Evolutionary conservation across 2,113 vertebrate species (phyloP).

Genomic region (Rafetus swinhoei): DNA sequence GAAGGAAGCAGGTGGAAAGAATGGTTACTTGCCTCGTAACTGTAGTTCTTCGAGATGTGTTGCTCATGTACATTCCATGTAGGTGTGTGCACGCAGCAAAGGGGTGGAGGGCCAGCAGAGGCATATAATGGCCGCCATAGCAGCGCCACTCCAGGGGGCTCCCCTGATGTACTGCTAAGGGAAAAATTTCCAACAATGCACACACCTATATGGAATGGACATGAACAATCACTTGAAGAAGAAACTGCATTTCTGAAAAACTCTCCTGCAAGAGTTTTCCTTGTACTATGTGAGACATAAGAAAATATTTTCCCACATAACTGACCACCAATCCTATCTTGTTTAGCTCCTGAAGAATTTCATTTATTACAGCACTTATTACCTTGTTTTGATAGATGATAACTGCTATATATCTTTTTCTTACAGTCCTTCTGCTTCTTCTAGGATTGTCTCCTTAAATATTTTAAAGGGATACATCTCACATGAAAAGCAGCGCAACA

Average conservation of each 20-base stretch:
- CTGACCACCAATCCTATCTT: neutral
- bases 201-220: too few relatives aligned
- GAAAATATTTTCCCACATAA: neutral
- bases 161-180: too few relatives aligned
- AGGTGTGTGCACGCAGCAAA: too few relatives aligned
- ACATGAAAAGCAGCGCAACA: accelerated
- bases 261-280: neutral
- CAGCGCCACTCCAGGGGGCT: too few relatives aligned
- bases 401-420: accelerated
- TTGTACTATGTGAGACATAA: neutral
- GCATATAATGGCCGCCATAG: too few relatives aligned
- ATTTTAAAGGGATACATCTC: neutral
- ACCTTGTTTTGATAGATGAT: neutral
- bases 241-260: neutral
- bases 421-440: neutral
- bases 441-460: neutral
- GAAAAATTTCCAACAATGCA: too few relatives aligned
- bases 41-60: too few relatives aligned
- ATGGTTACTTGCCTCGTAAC: too few relatives aligned
- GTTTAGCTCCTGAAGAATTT: neutral
- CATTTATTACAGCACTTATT: neutral
- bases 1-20: too few relatives aligned
- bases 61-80: too few relatives aligned
- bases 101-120: too few relatives aligned
- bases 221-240: too few relatives aligned